Evolutionary conservation across 2,888 invertebrate species (phyloP).

Genomic region (Elmis aenea): DNA sequence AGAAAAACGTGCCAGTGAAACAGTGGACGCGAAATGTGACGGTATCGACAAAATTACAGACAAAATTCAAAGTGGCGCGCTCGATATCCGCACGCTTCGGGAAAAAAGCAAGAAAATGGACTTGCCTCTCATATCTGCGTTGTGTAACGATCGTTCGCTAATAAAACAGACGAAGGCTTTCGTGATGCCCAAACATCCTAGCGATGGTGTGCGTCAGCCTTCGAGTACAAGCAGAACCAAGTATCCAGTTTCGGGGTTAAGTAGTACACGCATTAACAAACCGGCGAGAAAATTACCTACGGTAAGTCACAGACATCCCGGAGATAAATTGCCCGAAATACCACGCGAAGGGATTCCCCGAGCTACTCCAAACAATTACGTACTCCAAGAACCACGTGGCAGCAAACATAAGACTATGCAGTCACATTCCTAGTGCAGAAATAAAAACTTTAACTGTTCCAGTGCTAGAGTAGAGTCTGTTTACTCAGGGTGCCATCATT

Average conservation of each 20-base stretch:
- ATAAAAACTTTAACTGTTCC: constrained; percentile 28
- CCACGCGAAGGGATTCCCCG: constrained; percentile 53
- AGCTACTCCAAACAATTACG: constrained; percentile 68
- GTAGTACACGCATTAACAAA: constrained; percentile 55
- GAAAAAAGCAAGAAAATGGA: constrained; percentile 88
- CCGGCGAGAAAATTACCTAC: constrained; percentile 54
- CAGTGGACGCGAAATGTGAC: constrained; percentile 18
- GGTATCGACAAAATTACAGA: constrained; percentile 14
- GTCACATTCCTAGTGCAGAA: constrained; percentile 38
- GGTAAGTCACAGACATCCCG: constrained; percentile 66
- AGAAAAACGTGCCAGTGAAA: constrained; percentile 28
- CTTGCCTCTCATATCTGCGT: constrained; percentile 85
- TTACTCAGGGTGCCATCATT: constrained; percentile 49
- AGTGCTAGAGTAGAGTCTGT: constrained; percentile 35
- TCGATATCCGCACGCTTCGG: constrained; percentile 77
- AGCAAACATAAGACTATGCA: constrained; percentile 45
- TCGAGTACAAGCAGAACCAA: constrained; percentile 52
- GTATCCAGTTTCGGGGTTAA: constrained; percentile 63
- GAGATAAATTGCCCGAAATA: constrained; percentile 68
- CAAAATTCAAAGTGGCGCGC: constrained; percentile 32
- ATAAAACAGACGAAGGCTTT: constrained; percentile 85
- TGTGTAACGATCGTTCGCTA: constrained; percentile 88
- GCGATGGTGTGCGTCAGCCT: constrained; percentile 36
- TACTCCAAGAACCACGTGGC: constrained; percentile 44
- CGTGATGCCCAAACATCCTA: constrained; percentile 67